phyloP scores from a whole-genome alignment of 2,888 invertebrate species.

The Napeogenes inachia region DNA sequence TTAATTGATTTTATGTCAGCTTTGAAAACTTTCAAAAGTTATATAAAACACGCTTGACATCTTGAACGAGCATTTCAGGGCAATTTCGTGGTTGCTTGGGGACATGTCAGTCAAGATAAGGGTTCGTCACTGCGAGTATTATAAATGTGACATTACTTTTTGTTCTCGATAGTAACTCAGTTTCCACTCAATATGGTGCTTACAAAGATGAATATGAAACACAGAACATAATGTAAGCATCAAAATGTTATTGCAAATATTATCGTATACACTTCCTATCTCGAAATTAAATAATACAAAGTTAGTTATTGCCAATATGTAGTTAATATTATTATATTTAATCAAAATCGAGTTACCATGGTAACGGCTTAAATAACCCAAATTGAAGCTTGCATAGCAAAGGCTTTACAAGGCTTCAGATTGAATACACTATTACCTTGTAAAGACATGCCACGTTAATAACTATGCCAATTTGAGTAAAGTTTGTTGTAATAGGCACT shows the following conservation, averaged over 20 bases:
- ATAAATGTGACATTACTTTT: conserved; percentile 40
- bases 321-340: neutral
- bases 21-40: neutral
- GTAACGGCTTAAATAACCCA: conserved; percentile 18
- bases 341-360: conserved; percentile 12
- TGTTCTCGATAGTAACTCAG: conserved; percentile 27
- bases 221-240: too few relatives aligned
- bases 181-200: too few relatives aligned
- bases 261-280: too few relatives aligned
- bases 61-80: conserved; percentile 38
- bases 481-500: too few relatives aligned
- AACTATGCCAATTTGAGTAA: conserved; percentile 16
- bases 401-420: conserved; percentile 17
- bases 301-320: too few relatives aligned
- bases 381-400: conserved; percentile 18
- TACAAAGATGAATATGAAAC: too few relatives aligned
- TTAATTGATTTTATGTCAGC: neutral
- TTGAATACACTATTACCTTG: conserved; percentile 15
- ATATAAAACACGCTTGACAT: conserved; percentile 22
- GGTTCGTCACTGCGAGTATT: conserved; percentile 43
- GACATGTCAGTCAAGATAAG: conserved; percentile 57
- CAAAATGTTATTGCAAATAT: too few relatives aligned
- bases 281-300: too few relatives aligned
- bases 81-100: conserved; percentile 53
- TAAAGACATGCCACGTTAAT: conserved; percentile 17